phyloP scores from a whole-genome alignment of 2,888 invertebrate species.

The Cynaeus angustus region DNA sequence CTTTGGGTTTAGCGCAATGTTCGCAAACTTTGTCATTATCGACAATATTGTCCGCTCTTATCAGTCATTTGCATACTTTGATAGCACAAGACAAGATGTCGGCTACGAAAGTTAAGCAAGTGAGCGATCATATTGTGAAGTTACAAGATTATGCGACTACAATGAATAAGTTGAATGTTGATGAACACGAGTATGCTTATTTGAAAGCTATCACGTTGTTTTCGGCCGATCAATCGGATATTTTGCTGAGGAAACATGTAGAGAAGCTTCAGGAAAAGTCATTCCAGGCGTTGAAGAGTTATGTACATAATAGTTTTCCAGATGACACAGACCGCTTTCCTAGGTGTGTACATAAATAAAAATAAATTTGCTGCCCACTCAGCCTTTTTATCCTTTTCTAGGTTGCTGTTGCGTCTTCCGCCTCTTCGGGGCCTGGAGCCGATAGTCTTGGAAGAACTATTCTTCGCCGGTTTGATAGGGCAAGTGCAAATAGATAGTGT shows the following conservation, averaged over 20 bases:
- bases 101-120: conserved; percentile 80
- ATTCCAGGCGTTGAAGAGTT: conserved; percentile 75
- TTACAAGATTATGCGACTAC: conserved; percentile 87
- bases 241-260: conserved; percentile 72
- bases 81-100: conserved; percentile 85
- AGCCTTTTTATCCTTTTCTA: conserved; percentile 57
- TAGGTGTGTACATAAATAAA: conserved; percentile 66
- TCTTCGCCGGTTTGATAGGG: conserved; percentile 93
- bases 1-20: conserved; percentile 92
- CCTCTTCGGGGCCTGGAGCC: conserved; percentile 83
- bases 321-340: conserved; percentile 75
- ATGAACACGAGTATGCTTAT: conserved; percentile 91
- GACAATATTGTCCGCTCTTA: conserved; percentile 88
- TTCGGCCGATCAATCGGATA: conserved; percentile 73
- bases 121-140: conserved; percentile 86
- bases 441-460: conserved; percentile 89
- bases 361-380: too few relatives aligned
- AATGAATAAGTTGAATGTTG: conserved; percentile 83
- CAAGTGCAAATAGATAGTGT: conserved; percentile 96
- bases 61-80: conserved; percentile 85
- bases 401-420: conserved; percentile 81
- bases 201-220: conserved; percentile 86
- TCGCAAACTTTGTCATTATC: conserved; percentile 84
- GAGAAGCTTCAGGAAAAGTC: conserved; percentile 78
- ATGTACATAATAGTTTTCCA: conserved; percentile 70